Evolutionary conservation across 2,888 invertebrate genomes (phyloP).

Genomic region (Dryadula phaetusa): DNA sequence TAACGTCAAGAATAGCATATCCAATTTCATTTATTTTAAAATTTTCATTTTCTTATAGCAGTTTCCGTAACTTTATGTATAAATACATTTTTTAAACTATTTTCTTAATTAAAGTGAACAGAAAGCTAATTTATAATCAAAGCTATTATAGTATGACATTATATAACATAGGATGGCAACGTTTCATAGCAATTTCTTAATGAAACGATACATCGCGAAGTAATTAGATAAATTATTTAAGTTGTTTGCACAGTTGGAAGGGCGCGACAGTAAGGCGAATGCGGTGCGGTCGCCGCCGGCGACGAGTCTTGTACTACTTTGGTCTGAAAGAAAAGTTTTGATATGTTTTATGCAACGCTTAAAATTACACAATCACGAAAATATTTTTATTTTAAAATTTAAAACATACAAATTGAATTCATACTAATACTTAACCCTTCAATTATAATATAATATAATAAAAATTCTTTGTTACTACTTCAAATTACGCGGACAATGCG

Average conservation of each 20-base stretch:
- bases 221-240: slow-evolving; percentile 49
- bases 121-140: slow-evolving; percentile 11
- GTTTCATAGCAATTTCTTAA: slow-evolving; percentile 45
- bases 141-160: slow-evolving; percentile 2
- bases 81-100: background rate
- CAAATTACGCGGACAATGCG: background rate
- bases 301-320: slow-evolving; percentile 45
- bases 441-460: too few relatives aligned
- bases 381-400: background rate
- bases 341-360: slow-evolving; percentile 1
- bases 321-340: slow-evolving; percentile 44
- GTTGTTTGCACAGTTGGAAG: slow-evolving; percentile 47
- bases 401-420: background rate
- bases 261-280: slow-evolving; percentile 44
- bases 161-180: slow-evolving; percentile 32
- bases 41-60: slow-evolving; percentile 44
- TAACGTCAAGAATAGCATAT: slow-evolving; percentile 53
- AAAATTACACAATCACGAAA: background rate
- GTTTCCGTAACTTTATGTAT: slow-evolving; percentile 43
- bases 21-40: slow-evolving; percentile 48
- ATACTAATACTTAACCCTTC: too few relatives aligned
- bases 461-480: background rate
- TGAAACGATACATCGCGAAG: slow-evolving; percentile 46
- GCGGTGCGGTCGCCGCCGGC: slow-evolving; percentile 52
- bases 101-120: slow-evolving; percentile 7